These are phyloP conservation scores for Cynopterus brachyotis DNA, from an alignment of 2,113 vertebrate species.

Conservation along the genomic window DNA sequence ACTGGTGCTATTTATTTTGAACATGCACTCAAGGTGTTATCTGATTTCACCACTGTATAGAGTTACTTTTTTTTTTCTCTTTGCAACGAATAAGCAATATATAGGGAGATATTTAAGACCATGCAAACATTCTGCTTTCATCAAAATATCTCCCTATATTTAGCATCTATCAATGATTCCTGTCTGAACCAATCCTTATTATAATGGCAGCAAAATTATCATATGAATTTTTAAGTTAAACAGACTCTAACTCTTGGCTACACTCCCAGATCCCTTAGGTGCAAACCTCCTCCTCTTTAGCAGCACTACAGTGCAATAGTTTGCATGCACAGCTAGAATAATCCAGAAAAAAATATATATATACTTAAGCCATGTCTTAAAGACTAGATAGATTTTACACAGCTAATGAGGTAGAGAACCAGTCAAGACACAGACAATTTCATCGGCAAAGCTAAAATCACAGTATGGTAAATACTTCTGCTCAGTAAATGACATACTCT, in stretches of 20 bases:
- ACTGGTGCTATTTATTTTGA: constrained; percentile 19
- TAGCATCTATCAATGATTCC: constrained; percentile 9
- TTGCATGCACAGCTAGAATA: background rate
- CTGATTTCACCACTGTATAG: background rate
- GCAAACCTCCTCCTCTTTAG: background rate
- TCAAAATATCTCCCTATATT: background rate
- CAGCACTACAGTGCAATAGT: background rate
- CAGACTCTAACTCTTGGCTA: background rate
- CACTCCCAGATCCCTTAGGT: background rate
- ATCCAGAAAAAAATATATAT: background rate
- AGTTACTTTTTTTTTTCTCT: background rate
- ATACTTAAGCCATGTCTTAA: background rate
- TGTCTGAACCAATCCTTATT: constrained; percentile 21
- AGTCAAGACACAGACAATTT: constrained; percentile 33
- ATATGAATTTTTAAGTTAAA: constrained; percentile 19
- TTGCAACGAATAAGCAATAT: constrained; percentile 13
- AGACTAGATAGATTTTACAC: background rate
- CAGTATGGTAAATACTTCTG: background rate
- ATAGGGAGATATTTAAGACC: constrained; percentile 6
- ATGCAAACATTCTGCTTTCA: constrained; percentile 27
- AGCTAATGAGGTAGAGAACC: background rate
- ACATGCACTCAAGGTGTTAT: background rate
- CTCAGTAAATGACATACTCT: background rate
- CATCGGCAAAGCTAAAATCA: background rate
- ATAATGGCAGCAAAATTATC: constrained; percentile 30